phyloP scores from a whole-genome alignment of 2,888 invertebrate species.

The Agrochola lychnidis region DNA sequence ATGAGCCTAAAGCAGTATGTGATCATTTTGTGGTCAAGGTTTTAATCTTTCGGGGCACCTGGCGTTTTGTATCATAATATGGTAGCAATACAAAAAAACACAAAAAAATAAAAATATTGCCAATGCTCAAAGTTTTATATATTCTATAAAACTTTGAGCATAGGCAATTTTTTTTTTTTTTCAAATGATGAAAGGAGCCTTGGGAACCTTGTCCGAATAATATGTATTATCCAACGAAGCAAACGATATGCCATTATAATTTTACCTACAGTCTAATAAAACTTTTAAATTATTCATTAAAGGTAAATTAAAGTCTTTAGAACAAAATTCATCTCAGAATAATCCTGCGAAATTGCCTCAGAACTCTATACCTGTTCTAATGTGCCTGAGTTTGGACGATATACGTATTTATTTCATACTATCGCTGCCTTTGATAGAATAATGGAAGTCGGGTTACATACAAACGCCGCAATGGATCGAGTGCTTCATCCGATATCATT shows the following conservation, averaged over 20 bases:
- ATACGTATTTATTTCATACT: conserved; percentile 21
- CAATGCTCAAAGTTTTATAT: no score
- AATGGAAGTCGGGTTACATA: conserved; percentile 27
- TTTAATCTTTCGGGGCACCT: neutral
- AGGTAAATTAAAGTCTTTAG: neutral
- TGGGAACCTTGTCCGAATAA: neutral
- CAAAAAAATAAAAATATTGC: neutral
- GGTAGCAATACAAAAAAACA: neutral
- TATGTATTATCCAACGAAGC: neutral
- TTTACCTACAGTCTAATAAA: neutral
- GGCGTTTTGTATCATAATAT: neutral
- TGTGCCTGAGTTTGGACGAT: conserved; percentile 8
- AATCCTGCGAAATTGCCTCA: conserved; percentile 22
- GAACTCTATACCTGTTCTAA: conserved; percentile 21
- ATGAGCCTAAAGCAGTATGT: no score
- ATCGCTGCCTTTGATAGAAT: conserved; percentile 42
- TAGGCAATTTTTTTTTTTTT: no score
- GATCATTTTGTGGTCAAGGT: neutral
- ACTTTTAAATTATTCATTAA: conserved; percentile 16
- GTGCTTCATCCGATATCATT: conserved; percentile 26
- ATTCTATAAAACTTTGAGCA: no score
- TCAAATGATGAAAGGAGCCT: neutral
- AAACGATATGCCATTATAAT: neutral
- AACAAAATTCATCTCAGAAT: conserved; percentile 17
- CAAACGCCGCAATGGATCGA: conserved; percentile 24